Conservation (phyloP, 2,888 invertebrate genomes). For the Amiota minor region DNA sequence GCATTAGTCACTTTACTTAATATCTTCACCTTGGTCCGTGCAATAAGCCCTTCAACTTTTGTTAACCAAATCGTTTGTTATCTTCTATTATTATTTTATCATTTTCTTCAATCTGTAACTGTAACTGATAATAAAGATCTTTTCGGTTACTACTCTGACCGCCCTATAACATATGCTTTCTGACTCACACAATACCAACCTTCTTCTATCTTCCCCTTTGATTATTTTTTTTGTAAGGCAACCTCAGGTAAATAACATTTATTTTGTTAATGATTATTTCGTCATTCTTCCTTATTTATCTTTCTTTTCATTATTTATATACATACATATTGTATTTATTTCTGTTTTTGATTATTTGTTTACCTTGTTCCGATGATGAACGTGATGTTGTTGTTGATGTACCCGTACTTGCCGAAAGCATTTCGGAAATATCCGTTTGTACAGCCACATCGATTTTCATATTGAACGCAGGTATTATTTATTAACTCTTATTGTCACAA, state of each 20-base stretch:
- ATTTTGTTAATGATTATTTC: neutral
- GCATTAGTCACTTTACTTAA: no score
- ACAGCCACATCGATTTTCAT: slow-evolving; percentile 70
- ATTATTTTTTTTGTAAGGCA: no score
- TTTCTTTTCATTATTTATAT: neutral
- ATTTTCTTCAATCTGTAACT: no score
- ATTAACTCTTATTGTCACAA: neutral
- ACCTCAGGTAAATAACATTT: slow-evolving; percentile 4
- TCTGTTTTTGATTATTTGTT: slow-evolving; percentile 28
- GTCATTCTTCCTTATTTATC: no score
- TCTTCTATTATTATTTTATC: no score
- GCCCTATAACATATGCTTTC: neutral
- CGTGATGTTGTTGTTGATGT: slow-evolving; percentile 59
- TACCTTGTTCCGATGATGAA: slow-evolving; percentile 68
- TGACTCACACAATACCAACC: no score
- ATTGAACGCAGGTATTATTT: neutral
- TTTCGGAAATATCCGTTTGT: slow-evolving; percentile 71
- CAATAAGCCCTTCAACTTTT: no score
- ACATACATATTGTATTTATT: neutral
- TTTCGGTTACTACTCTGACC: neutral
- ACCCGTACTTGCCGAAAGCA: slow-evolving; percentile 64
- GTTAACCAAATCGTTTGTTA: no score
- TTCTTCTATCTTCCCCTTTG: no score
- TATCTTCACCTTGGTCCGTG: no score
- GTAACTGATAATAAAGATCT: neutral